A percentile compares a stretch with the other conserved stretches of the same genome.
These are phyloP conservation scores for Corythornis leucogaster DNA, from an alignment of 2,797 vertebrate genomes.

Conservation along the genomic window DNA sequence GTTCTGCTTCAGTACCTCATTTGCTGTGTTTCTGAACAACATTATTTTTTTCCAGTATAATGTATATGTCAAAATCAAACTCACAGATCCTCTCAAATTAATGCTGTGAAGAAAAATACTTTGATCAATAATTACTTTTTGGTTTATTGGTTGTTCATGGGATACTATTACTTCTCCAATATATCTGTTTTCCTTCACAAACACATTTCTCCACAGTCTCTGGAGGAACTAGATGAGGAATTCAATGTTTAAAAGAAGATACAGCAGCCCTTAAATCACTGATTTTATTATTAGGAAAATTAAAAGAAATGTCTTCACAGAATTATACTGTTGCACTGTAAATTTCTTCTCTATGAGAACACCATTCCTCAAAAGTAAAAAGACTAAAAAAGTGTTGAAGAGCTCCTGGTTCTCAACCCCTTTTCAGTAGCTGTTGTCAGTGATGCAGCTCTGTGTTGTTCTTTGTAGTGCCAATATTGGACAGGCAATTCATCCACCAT, in stretches of 20 bases:
- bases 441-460: not conserved
- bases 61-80: not conserved
- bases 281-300: not conserved
- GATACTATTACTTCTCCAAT: not conserved
- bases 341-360: not conserved
- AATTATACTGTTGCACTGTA: not conserved
- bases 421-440: not conserved
- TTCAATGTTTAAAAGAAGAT: not conserved
- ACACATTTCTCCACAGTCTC: not conserved
- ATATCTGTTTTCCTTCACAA: not conserved
- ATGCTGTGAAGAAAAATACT: not conserved
- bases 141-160: not conserved
- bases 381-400: not conserved
- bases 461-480: not conserved
- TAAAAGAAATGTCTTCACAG: not conserved
- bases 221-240: not conserved
- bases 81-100: slow-evolving; percentile 15
- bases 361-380: not conserved
- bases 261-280: not conserved
- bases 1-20: not conserved
- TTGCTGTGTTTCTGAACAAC: not conserved
- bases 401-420: not conserved
- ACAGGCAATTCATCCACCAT: not conserved
- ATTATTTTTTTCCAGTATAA: not conserved
- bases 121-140: slow-evolving; percentile 45